Percentiles rank a stretch among this genome's conserved stretches.
Conservation (phyloP, 2,113 vertebrate species). For the Platycercus adscitus region DNA sequence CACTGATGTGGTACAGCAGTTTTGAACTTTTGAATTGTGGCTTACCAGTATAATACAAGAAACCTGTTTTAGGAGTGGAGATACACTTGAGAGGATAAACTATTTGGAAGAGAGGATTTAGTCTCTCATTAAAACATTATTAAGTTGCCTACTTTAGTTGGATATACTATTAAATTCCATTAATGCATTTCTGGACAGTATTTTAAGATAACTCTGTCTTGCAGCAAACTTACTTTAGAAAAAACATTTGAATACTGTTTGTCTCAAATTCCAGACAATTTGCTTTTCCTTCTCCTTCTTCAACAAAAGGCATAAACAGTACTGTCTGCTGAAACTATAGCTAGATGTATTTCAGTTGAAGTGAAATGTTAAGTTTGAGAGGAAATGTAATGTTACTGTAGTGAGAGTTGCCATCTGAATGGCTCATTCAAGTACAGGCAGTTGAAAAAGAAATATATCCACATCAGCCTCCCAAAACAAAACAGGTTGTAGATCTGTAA, state of each 20-base stretch:
- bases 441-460: not conserved
- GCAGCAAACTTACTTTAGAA: not conserved
- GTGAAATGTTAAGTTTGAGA: not conserved
- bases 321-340: not conserved
- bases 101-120: not conserved
- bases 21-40: not conserved
- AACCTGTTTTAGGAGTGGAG: not conserved
- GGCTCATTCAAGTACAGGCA: not conserved
- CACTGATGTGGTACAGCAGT: not conserved
- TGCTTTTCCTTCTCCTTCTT: not conserved
- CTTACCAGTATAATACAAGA: not conserved
- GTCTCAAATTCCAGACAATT: not conserved
- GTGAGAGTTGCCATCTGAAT: not conserved
- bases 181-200: not conserved
- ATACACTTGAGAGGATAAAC: not conserved
- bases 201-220: not conserved
- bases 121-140: not conserved
- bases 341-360: not conserved
- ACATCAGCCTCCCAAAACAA: not conserved
- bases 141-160: not conserved
- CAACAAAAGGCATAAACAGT: not conserved
- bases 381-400: not conserved
- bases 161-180: not conserved
- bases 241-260: not conserved
- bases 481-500: not conserved